These are phyloP conservation scores for Hermetia illucens DNA, from an alignment of 1,140 invertebrate species.

Conservation along the genomic window DNA sequence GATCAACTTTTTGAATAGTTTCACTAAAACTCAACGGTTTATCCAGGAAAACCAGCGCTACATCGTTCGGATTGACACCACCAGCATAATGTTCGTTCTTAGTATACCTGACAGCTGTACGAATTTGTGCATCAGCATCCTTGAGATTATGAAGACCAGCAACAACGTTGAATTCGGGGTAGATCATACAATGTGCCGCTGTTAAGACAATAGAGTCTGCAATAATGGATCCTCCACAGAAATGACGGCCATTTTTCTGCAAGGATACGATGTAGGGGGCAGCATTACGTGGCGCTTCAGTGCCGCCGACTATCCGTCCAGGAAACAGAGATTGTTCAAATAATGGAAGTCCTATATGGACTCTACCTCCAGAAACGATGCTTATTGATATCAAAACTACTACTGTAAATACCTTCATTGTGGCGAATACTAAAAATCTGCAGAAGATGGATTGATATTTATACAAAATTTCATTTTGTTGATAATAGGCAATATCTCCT, in stretches of 20 bases:
- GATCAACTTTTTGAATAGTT: constrained; percentile 27
- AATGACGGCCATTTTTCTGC: constrained; percentile 25
- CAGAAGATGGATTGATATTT: no score
- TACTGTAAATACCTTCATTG: no score
- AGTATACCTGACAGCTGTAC: constrained; percentile 17
- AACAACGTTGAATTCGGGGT: constrained; percentile 15
- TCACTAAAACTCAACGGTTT: constrained; percentile 30
- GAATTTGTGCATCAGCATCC: constrained; percentile 18
- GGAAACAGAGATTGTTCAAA: no score
- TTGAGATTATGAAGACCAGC: constrained; percentile 20
- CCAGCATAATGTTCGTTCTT: constrained; percentile 21
- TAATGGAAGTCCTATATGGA: no score
- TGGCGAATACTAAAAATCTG: no score
- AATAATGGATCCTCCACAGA: constrained; percentile 40
- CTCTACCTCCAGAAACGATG: no score
- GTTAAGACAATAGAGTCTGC: constrained; percentile 13
- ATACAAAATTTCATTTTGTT: no score
- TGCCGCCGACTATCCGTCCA: constrained; percentile 26
- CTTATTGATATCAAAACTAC: no score
- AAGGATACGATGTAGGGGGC: constrained; percentile 29
- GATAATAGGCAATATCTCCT: no score
- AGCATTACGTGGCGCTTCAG: constrained; percentile 13
- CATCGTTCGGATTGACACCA: constrained; percentile 34
- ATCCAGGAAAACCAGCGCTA: constrained; percentile 35
- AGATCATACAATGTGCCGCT: constrained; percentile 24